Base-by-base conservation (phyloP, 1,140 invertebrate genomes). In the Eriocheir sinensis region DNA sequence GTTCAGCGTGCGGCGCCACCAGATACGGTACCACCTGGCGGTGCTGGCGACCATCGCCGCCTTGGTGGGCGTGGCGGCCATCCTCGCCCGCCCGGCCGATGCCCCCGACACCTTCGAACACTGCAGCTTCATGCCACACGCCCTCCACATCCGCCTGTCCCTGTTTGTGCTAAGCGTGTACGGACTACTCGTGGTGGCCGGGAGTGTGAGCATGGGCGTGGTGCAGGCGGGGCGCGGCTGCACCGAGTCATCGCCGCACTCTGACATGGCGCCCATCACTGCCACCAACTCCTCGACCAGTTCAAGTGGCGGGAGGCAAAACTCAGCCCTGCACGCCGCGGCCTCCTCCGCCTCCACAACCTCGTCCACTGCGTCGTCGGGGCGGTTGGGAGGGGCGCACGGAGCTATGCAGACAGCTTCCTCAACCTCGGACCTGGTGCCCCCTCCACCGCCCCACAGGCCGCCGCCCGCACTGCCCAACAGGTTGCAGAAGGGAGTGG, bases 11-110 rank as follows among this genome's bases (percentile, higher is more conserved):
- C 96, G 97, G 0, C 94, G 96, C 6, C 97, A 97, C 34, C 97
- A 97, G 86, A 96, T 97, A 38, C 96, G 97, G 38, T 97, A 97
- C 95, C 97, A 97, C 95, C 95, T 97, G 21, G 97, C 97, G 72
- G 97, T 97, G 32, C 95, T 97, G 34, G 97, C 97, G 0, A 96
- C 97, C 2, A 96, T 97, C 21, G 97, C 97, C 86, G 96, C 96
- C 8, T 97, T 97, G 12, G 96, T 97, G 1, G 96, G 96, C 93
- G 97, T 97, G 2, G 96, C 96, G 12, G 96, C 96, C 17, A 91
- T 97, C 0, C 96, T 96, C 34, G 96, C 96, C 17, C 93, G 91
- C 8, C 95, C 97, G 96, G 95, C 95, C 9, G 48, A 94, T 0
- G 86, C 95, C 0, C 89, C 96, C 1, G 91, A 72, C 34, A 79